phyloP scores from a whole-genome alignment of 2,113 vertebrate species.

The Misgurnus mizolepis region DNA sequence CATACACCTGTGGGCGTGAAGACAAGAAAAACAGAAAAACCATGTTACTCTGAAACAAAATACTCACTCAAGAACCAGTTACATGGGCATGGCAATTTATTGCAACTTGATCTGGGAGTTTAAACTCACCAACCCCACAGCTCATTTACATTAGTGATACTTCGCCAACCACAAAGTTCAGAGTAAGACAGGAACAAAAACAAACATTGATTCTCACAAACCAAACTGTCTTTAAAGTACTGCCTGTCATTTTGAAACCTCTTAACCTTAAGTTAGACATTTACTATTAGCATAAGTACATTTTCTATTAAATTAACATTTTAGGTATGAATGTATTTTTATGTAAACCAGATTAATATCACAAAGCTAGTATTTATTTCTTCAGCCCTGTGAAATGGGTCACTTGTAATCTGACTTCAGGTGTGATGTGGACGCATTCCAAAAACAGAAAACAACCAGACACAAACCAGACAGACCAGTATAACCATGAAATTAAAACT shows the following conservation, averaged over 20 bases:
- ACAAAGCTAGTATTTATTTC: background rate
- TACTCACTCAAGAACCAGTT: conserved; percentile 7
- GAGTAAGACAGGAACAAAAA: background rate
- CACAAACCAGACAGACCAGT: conserved; percentile 31
- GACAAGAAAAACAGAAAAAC: conserved; percentile 27
- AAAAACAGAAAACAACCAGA: background rate
- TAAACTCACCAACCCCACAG: background rate
- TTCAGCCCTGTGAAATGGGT: background rate
- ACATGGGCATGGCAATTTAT: background rate
- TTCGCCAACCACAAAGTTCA: background rate
- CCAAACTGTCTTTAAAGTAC: background rate
- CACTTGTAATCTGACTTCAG: background rate
- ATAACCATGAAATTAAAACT: conserved; percentile 38
- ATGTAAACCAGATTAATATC: background rate
- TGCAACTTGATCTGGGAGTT: conserved; percentile 8
- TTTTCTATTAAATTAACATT: too few relatives aligned
- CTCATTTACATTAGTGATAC: background rate
- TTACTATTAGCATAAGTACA: background rate
- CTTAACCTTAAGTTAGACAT: background rate
- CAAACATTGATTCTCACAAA: background rate
- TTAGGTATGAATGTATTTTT: too few relatives aligned
- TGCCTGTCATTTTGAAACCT: background rate
- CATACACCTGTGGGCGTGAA: conserved; percentile 37
- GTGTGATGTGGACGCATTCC: conserved; percentile 3
- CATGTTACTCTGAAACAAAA: conserved; percentile 28